These are phyloP conservation scores for Archegozetes longisetosus DNA, from an alignment of 1,140 invertebrate genomes.

Conservation along the genomic window DNA sequence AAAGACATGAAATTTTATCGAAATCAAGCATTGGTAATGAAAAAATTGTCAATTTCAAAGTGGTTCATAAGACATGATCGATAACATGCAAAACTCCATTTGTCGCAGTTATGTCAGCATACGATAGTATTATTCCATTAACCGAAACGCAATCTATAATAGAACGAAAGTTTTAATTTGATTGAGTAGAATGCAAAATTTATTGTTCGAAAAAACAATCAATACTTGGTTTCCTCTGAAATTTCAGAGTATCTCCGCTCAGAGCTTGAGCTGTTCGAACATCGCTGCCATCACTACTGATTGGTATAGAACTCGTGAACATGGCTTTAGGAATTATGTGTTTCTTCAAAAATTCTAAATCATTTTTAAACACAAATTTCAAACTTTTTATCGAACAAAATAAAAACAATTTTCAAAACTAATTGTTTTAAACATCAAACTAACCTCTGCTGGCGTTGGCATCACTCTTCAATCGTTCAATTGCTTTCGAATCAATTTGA, in stretches of 20 bases:
- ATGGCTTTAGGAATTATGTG: not conserved
- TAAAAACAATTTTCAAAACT: not conserved
- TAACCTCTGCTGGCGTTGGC: not conserved
- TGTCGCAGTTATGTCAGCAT: constrained; percentile 26
- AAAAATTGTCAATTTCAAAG: too few relatives aligned
- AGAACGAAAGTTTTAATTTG: not conserved
- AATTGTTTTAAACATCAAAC: too few relatives aligned
- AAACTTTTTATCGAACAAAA: not conserved
- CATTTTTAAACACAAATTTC: not conserved
- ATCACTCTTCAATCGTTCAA: not conserved
- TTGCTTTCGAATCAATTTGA: constrained; percentile 19
- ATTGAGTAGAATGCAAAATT: constrained; percentile 11
- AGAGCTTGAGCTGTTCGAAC: not conserved
- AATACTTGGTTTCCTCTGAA: constrained; percentile 4
- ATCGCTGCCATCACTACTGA: not conserved
- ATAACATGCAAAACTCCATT: constrained; percentile 31
- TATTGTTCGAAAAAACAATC: not conserved
- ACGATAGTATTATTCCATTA: constrained; percentile 19
- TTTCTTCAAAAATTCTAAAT: not conserved
- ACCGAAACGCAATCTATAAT: constrained; percentile 20
- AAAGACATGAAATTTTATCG: too few relatives aligned
- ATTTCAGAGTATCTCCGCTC: not conserved
- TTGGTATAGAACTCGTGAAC: constrained; percentile 4
- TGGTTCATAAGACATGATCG: constrained; percentile 23
- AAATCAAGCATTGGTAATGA: too few relatives aligned